phyloP scores from a whole-genome alignment of 2,888 invertebrate genomes.

The Synergus umbraculus region DNA sequence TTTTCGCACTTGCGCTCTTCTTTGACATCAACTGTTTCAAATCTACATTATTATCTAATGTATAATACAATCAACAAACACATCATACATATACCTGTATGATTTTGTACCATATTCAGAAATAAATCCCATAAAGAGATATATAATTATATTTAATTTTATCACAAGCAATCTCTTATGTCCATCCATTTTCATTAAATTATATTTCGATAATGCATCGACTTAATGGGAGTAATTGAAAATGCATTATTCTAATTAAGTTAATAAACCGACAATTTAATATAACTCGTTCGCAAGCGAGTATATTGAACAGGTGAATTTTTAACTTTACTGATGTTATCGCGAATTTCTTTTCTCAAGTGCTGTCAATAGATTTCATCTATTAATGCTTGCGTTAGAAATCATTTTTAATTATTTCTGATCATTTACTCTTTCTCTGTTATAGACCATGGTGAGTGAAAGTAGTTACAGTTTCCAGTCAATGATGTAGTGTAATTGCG shows the following conservation, averaged over 20 bases:
- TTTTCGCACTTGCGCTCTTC: conserved; percentile 4
- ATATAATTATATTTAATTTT: too few relatives aligned
- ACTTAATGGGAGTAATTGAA: neutral
- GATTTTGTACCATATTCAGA: too few relatives aligned
- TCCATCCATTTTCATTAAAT: neutral
- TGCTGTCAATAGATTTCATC: too few relatives aligned
- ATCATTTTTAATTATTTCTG: neutral
- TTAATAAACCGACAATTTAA: neutral
- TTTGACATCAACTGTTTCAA: neutral
- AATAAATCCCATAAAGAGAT: too few relatives aligned
- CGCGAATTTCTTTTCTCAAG: too few relatives aligned
- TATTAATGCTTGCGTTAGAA: neutral
- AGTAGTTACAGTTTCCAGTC: conserved; percentile 36
- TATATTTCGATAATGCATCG: neutral
- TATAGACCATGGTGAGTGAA: neutral
- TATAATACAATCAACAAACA: too few relatives aligned
- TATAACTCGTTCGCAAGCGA: neutral
- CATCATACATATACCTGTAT: too few relatives aligned
- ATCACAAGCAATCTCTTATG: neutral
- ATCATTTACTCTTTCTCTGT: neutral
- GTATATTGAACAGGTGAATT: neutral
- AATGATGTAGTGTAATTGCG: conserved; percentile 30
- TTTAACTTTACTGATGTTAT: neutral
- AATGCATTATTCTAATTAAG: neutral
- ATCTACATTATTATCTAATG: neutral